Evolutionary conservation across 2,113 vertebrate genomes (phyloP).

Genomic region (Otocyon megalotis): DNA sequence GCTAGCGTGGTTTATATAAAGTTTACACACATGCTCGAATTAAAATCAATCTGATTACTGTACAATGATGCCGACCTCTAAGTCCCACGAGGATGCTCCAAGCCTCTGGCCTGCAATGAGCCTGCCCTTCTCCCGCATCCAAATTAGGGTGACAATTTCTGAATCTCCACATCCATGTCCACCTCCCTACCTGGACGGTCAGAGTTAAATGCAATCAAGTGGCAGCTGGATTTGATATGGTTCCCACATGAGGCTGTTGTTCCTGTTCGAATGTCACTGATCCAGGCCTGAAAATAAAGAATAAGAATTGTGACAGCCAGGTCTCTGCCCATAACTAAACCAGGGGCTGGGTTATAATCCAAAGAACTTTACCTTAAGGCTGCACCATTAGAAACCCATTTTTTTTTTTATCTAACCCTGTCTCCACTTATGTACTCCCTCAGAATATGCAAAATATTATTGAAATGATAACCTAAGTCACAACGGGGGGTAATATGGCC

Average conservation of each 20-base stretch:
- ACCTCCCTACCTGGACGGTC: constrained; percentile 90
- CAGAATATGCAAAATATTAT: constrained; percentile 32
- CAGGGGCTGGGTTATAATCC: background rate
- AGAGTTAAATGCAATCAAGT: constrained; percentile 90
- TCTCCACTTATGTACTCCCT: background rate
- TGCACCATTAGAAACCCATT: background rate
- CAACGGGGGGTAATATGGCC: background rate
- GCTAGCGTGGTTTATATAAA: background rate
- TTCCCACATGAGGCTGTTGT: constrained; percentile 88
- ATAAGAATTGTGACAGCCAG: background rate
- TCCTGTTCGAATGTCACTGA: constrained; percentile 88
- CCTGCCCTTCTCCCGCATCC: background rate
- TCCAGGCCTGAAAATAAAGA: constrained; percentile 91
- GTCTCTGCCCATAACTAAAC: background rate
- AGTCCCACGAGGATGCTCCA: background rate
- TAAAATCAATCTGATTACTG: background rate
- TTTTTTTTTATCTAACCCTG: constrained; percentile 7
- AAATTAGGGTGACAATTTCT: background rate
- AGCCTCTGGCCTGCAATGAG: background rate
- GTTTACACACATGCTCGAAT: background rate
- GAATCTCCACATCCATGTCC: background rate
- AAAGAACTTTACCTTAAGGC: background rate
- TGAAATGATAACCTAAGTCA: constrained; percentile 5
- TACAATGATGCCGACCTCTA: background rate
- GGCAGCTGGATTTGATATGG: constrained; percentile 93